Conservation (phyloP, 2,113 vertebrate species). For the Martes martes region DNA sequence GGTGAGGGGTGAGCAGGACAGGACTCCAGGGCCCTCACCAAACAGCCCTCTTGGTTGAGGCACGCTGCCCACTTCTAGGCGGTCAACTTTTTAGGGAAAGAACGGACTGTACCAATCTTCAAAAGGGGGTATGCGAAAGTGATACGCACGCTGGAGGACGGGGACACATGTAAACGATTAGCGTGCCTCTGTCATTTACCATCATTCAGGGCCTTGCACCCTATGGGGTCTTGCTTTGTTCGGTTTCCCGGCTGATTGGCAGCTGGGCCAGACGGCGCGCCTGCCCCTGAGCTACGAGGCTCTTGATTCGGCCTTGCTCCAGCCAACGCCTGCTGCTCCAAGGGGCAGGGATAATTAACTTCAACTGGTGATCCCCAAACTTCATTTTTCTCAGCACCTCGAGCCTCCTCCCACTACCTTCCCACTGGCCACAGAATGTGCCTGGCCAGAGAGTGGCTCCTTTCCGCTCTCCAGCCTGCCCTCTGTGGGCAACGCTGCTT, state of each 20-base stretch:
- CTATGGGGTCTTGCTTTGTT: slow-evolving; percentile 4
- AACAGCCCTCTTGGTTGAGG: neutral
- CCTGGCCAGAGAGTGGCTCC: neutral
- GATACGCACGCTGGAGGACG: neutral
- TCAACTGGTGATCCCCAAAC: neutral
- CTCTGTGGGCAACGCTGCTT: neutral
- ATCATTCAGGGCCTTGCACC: neutral
- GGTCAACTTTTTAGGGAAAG: neutral
- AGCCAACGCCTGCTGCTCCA: neutral
- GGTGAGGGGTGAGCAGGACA: neutral
- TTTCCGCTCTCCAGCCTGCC: neutral
- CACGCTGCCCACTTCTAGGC: neutral
- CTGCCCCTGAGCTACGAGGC: neutral
- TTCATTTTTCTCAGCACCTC: neutral
- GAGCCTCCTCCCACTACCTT: neutral
- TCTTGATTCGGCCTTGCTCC: neutral
- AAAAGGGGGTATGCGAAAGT: neutral
- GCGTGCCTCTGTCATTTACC: slow-evolving; percentile 21
- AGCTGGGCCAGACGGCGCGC: neutral
- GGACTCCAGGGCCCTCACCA: neutral
- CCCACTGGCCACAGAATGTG: neutral
- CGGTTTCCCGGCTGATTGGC: neutral
- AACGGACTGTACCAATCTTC: neutral
- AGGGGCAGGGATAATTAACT: neutral
- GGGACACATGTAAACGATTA: neutral